Evolutionary conservation across 2,888 invertebrate species (phyloP), one percentile per base, ranked within the genome.

Genomic region (Eupeodes luniger): DNA sequence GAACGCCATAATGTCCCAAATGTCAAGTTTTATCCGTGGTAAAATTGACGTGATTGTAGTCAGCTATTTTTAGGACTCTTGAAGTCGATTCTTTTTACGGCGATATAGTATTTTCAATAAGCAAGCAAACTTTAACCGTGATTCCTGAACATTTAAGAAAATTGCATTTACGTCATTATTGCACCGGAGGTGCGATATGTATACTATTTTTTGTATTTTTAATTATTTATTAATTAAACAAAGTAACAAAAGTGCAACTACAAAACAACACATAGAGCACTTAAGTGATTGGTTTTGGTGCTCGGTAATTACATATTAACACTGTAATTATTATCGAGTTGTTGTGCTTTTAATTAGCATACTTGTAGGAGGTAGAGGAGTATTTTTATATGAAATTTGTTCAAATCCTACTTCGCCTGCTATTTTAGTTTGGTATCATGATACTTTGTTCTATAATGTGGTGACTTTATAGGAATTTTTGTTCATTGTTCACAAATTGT

Each of bases 311-410:
- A 62, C 40, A 62, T 19, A 78, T 79, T 69, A 79, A 53, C 64
- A 59, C 36, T 72, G 64, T 76, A 81, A 76, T 75, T 64, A 19
- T 62, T 62, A 47, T 70, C 1, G 5, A 72, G 72, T 61, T 57
- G 67, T 76, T 79, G 67, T 80, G 62, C 72, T 84, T 87, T 80
- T 84, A 87, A 84, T 83, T 84, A 84, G 87, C 77, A 87, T 83
- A 74, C 77, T 72, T 83, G 57, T 57, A 74, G 87, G 74, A n/a
- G 19, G 40, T 49, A 5, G 4, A 47, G 53, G 12, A 44, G 19
- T 61, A 40, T 59, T 16, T 47, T 59, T 16, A 47, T n/a, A 44
- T 51, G 11, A 47, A 44, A 47, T n/a, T 64, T 64, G 47, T 64
- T 44, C 12, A 47, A 27, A 44, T 47, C 44, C 64, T 9, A 47